Conservation (phyloP, 2,888 invertebrate genomes). For the Drosophila cognata region DNA sequence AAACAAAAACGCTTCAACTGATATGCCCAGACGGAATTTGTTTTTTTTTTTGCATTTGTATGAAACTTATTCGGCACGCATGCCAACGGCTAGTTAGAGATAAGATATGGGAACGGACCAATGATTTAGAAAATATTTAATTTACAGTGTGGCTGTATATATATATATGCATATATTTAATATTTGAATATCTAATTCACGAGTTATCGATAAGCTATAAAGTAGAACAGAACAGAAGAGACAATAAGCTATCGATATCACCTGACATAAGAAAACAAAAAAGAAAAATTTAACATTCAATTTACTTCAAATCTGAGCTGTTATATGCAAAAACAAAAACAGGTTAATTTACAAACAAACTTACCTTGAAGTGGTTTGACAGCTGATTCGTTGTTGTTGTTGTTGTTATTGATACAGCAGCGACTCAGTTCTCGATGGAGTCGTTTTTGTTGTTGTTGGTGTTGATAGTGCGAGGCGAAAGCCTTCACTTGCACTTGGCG, state of each 20-base stretch:
- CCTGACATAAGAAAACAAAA: slow-evolving; percentile 1
- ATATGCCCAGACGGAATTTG: slow-evolving; percentile 14
- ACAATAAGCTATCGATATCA: slow-evolving; percentile 22
- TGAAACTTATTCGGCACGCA: slow-evolving; percentile 37
- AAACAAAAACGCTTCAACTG: slow-evolving; percentile 17
- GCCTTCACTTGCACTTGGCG: slow-evolving; percentile 55
- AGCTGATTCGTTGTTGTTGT: slow-evolving; percentile 49
- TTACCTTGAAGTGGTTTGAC: slow-evolving; percentile 73
- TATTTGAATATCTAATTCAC: background rate
- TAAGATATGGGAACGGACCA: slow-evolving; percentile 43
- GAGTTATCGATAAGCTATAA: slow-evolving; percentile 25
- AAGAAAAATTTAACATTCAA: background rate
- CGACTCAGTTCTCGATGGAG: slow-evolving; percentile 42
- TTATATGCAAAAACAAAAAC: slow-evolving; percentile 42
- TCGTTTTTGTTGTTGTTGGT: slow-evolving; percentile 17
- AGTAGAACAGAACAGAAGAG: slow-evolving; percentile 16
- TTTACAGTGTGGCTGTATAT: background rate
- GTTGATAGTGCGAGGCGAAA: slow-evolving; percentile 38
- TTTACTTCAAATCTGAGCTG: slow-evolving; percentile 11
- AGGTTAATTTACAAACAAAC: slow-evolving; percentile 73
- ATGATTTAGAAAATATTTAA: slow-evolving; percentile 13
- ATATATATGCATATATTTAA: background rate
- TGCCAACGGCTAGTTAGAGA: slow-evolving; percentile 30
- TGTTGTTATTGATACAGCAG: slow-evolving; percentile 40
- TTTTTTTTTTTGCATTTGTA: slow-evolving; percentile 21